Percentiles rank a stretch among this genome's conserved stretches.
Conservation (phyloP, 2,888 invertebrate species). For the Anorthoa munda region DNA sequence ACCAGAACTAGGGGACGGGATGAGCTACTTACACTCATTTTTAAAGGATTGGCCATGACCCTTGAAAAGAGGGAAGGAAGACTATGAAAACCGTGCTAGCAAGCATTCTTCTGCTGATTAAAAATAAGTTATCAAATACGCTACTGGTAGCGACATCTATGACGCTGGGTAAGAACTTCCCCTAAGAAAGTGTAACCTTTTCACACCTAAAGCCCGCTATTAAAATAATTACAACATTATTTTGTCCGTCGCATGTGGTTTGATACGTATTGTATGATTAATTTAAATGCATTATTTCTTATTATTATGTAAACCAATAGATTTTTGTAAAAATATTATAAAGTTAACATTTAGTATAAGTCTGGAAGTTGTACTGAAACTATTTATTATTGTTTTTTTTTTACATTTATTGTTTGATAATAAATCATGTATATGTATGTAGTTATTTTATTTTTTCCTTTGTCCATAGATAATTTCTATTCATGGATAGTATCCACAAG, state of each 20-base stretch:
- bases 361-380: constrained; percentile 5
- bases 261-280: too few species aligned
- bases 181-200: not conserved
- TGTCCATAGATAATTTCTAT: too few species aligned
- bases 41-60: too few species aligned
- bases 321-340: constrained; percentile 4
- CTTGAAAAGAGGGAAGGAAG: too few species aligned
- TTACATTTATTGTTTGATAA: constrained; percentile 39
- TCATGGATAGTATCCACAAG: too few species aligned
- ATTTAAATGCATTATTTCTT: too few species aligned
- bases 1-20: too few species aligned
- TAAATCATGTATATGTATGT: constrained; percentile 37
- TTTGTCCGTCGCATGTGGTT: not conserved
- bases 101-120: not conserved
- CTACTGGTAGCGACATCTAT: constrained; percentile 30
- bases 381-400: constrained; percentile 28
- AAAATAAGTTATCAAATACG: not conserved
- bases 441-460: not conserved
- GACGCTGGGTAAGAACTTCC: constrained; percentile 19
- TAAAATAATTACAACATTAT: not conserved
- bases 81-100: too few species aligned
- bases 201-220: not conserved
- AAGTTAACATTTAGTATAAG: constrained; percentile 10
- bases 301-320: too few species aligned
- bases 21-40: too few species aligned